Percentiles rank a stretch among this genome's conserved stretches.
phyloP scores from a whole-genome alignment of 2,888 invertebrate species.

The Pterostichus niger region DNA sequence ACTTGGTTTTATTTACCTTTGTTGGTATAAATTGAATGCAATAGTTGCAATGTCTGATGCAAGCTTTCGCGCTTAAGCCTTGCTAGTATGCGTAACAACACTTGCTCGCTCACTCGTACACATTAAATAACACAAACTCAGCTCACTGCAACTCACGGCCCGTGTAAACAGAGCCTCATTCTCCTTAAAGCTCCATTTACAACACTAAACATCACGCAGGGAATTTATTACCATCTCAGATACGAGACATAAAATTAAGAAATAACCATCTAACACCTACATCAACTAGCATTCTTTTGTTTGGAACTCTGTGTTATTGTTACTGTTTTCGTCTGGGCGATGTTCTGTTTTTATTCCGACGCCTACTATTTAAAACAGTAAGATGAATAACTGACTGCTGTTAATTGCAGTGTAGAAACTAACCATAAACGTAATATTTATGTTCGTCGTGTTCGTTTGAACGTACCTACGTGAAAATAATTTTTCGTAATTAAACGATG shows the following conservation, averaged over 20 bases:
- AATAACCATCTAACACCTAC: slow-evolving; percentile 51
- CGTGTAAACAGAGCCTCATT: slow-evolving; percentile 48
- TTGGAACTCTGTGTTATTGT: slow-evolving; percentile 7
- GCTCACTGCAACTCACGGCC: slow-evolving; percentile 10
- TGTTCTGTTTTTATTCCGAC: slow-evolving; percentile 54
- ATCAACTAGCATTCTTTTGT: slow-evolving; percentile 40
- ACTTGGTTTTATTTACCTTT: too few species aligned
- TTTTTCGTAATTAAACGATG: slow-evolving; percentile 53
- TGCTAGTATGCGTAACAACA: slow-evolving; percentile 35
- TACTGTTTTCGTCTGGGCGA: slow-evolving; percentile 42
- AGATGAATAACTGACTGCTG: slow-evolving; percentile 7
- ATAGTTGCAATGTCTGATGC: slow-evolving; percentile 4
- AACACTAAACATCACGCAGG: slow-evolving; percentile 31
- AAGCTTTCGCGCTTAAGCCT: slow-evolving; percentile 18
- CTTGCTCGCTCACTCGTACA: background rate
- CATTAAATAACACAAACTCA: slow-evolving; percentile 30
- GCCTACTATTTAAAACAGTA: slow-evolving; percentile 50
- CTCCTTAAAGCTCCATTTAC: slow-evolving; percentile 49
- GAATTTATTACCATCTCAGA: slow-evolving; percentile 24
- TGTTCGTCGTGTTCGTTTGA: slow-evolving; percentile 19
- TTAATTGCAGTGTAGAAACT: slow-evolving; percentile 46
- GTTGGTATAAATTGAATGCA: too few species aligned
- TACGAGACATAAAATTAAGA: slow-evolving; percentile 32
- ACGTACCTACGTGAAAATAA: slow-evolving; percentile 19
- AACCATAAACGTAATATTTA: slow-evolving; percentile 40